Base-by-base conservation (phyloP, 2,113 vertebrate genomes). In the Grammomys surdaster region DNA sequence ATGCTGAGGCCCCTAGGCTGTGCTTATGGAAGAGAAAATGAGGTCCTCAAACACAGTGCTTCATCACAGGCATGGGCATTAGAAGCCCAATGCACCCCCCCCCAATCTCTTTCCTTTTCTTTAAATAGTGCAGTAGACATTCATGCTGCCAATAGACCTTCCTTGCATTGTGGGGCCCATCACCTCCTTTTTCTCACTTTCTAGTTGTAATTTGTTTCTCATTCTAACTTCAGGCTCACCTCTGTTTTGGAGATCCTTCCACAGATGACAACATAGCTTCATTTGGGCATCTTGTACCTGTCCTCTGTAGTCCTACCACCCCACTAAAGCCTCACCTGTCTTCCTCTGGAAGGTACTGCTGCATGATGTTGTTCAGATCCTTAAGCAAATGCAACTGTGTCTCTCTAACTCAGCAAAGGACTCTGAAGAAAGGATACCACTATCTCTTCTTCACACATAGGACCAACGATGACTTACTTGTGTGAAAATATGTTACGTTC, bases 1-100 rank as follows among this genome's bases (percentile, higher is more conserved):
- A 90, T 43, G 65, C 58, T 95, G 75, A 90, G 51, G 89, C 36
- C 65, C 93, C 40, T 28, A 89, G 72, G 43, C 89, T 95, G 69
- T 89, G 92, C 60, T 96, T 28, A n/a, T 46, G 65, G 67, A 73
- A 65, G 36, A 89, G 51, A 88, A 89, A 82, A 73, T 1, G 9
- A 92, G 56, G 4, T 48, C 8, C 51, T 87, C 48, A 9, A 20
- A 11, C 0, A 48, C 9, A 19, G 20, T 12, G 4, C 40, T 94
- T 92, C 89, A 78, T 95, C 75, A 81, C 14, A 90, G 86, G 63
- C 26, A 3, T 8, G 63, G 17, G 13, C 12, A 3, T 40, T 77
- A 54, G 46, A 13, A 48, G 24, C 46, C 43, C 48, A 60, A 58
- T 26, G 14, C 22, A 6, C 63, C 13, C 0, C 2, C 63, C 28